Conservation (phyloP, 1,140 invertebrate genomes). For the Nomia melanderi region DNA sequence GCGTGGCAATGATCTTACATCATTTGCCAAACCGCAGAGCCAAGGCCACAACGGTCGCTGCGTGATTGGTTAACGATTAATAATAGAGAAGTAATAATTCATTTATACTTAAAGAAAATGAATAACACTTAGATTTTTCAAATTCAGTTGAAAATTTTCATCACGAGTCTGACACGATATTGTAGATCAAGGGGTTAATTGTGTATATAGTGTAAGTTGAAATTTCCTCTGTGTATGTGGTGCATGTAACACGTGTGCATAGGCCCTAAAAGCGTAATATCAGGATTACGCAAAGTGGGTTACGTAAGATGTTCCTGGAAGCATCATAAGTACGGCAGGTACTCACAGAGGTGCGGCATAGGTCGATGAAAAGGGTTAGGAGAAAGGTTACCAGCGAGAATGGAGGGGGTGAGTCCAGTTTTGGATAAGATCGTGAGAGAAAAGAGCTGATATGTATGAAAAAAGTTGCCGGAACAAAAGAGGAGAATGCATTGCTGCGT, state of each 20-base stretch:
- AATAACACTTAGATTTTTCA: too few relatives aligned
- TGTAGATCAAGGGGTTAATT: too few relatives aligned
- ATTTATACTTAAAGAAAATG: too few relatives aligned
- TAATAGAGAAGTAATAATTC: too few relatives aligned
- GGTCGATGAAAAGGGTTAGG: conserved; percentile 45
- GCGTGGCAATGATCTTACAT: too few relatives aligned
- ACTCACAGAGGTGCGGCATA: conserved; percentile 53
- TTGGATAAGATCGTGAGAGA: conserved; percentile 51
- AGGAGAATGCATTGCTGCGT: conserved; percentile 31
- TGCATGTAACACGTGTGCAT: not conserved
- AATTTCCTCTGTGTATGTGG: not conserved
- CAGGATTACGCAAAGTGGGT: conserved; percentile 41
- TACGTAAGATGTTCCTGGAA: conserved; percentile 40
- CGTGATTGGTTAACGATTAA: too few relatives aligned
- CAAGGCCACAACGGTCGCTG: too few relatives aligned
- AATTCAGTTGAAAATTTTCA: too few relatives aligned
- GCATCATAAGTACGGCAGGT: conserved; percentile 44
- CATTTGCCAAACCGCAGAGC: too few relatives aligned
- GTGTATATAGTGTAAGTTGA: too few relatives aligned
- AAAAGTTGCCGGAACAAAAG: conserved; percentile 42
- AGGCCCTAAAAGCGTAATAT: conserved; percentile 36
- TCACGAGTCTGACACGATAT: too few relatives aligned
- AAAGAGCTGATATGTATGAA: conserved; percentile 41
- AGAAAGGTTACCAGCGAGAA: conserved; percentile 32
- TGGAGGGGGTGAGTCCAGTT: not conserved